Conservation (phyloP, 2,113 vertebrate genomes). For the Paedocypris sp. region DNA sequence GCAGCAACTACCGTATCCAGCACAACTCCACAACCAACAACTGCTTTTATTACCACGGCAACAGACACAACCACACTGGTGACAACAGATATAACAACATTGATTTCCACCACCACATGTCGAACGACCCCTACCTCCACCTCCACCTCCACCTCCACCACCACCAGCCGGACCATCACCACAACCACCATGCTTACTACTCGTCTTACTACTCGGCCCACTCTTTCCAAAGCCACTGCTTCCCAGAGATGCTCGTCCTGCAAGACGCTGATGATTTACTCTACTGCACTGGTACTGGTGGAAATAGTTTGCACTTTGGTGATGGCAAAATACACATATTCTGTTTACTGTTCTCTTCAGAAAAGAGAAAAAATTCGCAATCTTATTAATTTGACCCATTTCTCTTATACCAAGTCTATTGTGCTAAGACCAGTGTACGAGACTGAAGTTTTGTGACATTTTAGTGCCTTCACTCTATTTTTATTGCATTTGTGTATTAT, state of each 20-base stretch:
- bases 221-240: not conserved
- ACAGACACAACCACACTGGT: not conserved
- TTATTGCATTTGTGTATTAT: not conserved
- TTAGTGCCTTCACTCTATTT: not conserved
- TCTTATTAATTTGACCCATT: slow-evolving; percentile 50
- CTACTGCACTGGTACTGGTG: slow-evolving; percentile 42
- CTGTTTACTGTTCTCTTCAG: slow-evolving; percentile 48
- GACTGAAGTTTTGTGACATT: slow-evolving; percentile 40
- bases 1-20: not conserved
- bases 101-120: not conserved
- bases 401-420: slow-evolving; percentile 55
- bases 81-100: not conserved
- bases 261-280: slow-evolving; percentile 36
- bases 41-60: not conserved
- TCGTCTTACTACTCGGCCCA: not conserved
- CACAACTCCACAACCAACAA: not conserved
- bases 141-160: not conserved
- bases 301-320: slow-evolving; percentile 43
- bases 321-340: slow-evolving; percentile 38
- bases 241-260: slow-evolving; percentile 37
- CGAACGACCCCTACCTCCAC: not conserved
- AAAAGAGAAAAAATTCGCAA: slow-evolving; percentile 30
- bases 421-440: slow-evolving; percentile 41
- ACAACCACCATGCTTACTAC: not conserved
- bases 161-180: too few relatives aligned